Evolutionary conservation across 30 jellyfish, hydroid and myxozoan species (phyloP), one percentile per base, ranked within the genome.

Genomic region (Hydractinia symbiolongicarpus): DNA sequence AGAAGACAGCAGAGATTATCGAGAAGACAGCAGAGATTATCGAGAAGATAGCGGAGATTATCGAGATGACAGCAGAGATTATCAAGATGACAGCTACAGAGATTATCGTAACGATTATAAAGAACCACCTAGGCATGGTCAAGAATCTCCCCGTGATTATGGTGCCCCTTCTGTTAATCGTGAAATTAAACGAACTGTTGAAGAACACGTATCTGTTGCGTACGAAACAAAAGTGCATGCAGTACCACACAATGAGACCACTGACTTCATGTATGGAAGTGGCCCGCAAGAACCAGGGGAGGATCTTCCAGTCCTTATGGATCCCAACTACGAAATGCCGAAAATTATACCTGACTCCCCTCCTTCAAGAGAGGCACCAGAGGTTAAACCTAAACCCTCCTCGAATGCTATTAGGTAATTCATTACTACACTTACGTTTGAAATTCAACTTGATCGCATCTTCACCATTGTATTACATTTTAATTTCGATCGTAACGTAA

Each of bases 371-470:
- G 50, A 67, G 30, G 87, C 94, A 19, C 90, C 87, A 55, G 87
- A 66, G 54, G 87, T 40, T 14, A 61, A 55, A 61, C 85, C 72
- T 55, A 82, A 90, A 60, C 94, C 94, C n/a, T 76, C 66, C 40
- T 82, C 81, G 14, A 86, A 86, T 77, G 88, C 97, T 20, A 86
- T 90, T 70, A 90, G 76, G 97, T 90, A 81, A 21, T 95, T 79
- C 54, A 4, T 30, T 30, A 30, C 44, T 30, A 30, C 44, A 20
- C 68, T 53, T 9, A 58, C 21, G 50, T 15, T 54, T 19, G 68
- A 16, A 14, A 68, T 53, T 13, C 15, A n/a, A 82, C 21, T 20
- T 82, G 55, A 68, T 66, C 6, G 44, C 5, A 14, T 61, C 44
- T 11, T 68, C 78, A 68, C 2, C 15, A 11, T 58, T 58, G 17